Conservation (phyloP, 2,113 vertebrate species). For the Strigops habroptila region DNA sequence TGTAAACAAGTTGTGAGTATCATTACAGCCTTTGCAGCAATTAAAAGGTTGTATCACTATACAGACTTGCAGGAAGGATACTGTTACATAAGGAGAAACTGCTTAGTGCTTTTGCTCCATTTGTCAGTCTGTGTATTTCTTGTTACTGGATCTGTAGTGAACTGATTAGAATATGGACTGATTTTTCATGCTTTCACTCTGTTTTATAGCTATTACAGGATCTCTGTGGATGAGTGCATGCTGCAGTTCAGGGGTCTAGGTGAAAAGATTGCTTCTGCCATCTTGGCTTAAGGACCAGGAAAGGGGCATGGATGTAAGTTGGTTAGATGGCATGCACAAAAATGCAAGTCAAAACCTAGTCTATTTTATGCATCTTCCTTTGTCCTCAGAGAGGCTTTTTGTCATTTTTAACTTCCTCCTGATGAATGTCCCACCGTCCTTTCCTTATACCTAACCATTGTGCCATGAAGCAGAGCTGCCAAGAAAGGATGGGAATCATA, state of each 20-base stretch:
- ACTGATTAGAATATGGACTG: background rate
- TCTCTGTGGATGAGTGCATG: background rate
- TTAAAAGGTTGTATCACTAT: background rate
- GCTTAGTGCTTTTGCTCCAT: background rate
- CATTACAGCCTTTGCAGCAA: background rate
- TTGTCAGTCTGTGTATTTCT: background rate
- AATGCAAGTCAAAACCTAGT: background rate
- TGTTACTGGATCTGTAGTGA: background rate
- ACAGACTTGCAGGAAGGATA: background rate
- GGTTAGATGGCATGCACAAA: background rate
- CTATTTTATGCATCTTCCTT: background rate
- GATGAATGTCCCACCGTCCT: background rate
- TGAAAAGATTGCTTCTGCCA: background rate
- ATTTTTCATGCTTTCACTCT: conserved; percentile 3
- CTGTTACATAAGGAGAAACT: background rate
- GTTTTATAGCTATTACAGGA: background rate
- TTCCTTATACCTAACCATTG: background rate
- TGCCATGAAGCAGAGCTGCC: background rate
- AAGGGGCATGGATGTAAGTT: background rate
- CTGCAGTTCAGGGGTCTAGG: background rate
- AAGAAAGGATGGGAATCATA: background rate
- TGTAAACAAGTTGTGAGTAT: conserved; percentile 38
- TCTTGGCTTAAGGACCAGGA: background rate
- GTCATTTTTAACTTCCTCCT: background rate
- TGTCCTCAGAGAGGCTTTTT: background rate